These are phyloP conservation scores for Bryconaethiops microstoma DNA, from an alignment of 2,797 vertebrate genomes.

Conservation along the genomic window DNA sequence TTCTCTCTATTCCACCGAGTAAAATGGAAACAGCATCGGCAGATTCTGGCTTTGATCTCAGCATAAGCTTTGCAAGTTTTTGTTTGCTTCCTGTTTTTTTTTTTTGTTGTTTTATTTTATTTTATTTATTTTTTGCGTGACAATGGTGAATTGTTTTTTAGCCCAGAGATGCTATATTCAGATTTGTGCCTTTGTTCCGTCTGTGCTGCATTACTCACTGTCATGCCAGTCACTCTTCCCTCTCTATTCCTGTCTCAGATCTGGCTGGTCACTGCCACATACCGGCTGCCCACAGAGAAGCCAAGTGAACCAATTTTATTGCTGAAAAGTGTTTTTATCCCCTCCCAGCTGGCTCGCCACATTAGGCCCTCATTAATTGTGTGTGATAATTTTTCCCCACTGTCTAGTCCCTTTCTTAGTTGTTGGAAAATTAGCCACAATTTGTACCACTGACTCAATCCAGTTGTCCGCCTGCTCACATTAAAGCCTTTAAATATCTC, in stretches of 20 bases:
- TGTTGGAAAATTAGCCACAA: slow-evolving; percentile 28
- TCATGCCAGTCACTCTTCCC: slow-evolving; percentile 35
- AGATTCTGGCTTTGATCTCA: slow-evolving; percentile 26
- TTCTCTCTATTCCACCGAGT: neutral
- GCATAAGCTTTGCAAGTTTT: neutral
- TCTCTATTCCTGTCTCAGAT: slow-evolving; percentile 42
- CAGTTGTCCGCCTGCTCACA: slow-evolving; percentile 41
- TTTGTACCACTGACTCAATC: slow-evolving; percentile 43
- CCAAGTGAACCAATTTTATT: slow-evolving; percentile 18
- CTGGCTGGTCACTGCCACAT: slow-evolving; percentile 14
- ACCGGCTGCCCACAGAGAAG: slow-evolving; percentile 13
- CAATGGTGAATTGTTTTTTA: slow-evolving; percentile 13
- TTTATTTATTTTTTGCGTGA: neutral
- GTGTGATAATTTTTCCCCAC: slow-evolving; percentile 5
- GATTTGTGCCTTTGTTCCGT: slow-evolving; percentile 30
- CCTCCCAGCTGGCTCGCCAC: slow-evolving; percentile 20
- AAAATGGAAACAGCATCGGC: slow-evolving; percentile 7
- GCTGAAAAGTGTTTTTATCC: slow-evolving; percentile 3
- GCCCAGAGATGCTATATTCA: slow-evolving; percentile 11
- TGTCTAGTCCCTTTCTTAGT: slow-evolving; percentile 14
- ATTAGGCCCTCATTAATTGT: slow-evolving; percentile 37
- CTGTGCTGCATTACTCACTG: slow-evolving; percentile 34
- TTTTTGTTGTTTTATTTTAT: too few relatives aligned
- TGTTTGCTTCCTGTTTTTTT: neutral
- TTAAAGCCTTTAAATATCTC: slow-evolving; percentile 17